Base-by-base conservation (phyloP, 2,113 vertebrate species). In the Xenopus laevis region DNA sequence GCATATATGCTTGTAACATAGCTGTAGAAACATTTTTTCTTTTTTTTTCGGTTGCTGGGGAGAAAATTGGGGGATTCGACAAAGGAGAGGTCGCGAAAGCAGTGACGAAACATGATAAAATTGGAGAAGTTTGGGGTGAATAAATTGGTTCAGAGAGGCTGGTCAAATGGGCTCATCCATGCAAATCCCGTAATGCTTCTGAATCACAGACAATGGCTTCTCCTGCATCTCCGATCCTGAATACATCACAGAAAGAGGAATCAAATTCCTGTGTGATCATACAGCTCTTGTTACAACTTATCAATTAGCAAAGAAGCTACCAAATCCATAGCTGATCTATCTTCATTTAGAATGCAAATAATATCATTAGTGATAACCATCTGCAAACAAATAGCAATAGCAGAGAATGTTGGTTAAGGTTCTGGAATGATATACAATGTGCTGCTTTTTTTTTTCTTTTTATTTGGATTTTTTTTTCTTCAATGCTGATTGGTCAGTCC, bases 1-100 rank as follows among this genome's bases (percentile, higher is more conserved):
- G 82, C 88, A 79, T 90, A 88, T 86, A 87, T 92, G 90, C 92
- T 90, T 93, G 89, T 91, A 90, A 89, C 83, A 89, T 91, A 93
- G 89, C 88, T 89, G 79, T 91, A 90, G 87, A 90, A 86, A 81
- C 85, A 27, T 27, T 27, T 27, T 27, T 27, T 27, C 23, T 27
- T 64, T 44, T 70, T 64, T 76, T 68, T 76, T 18, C 21, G 46
- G 23, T 70, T 75, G 82, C 80, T 80, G 83, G 85, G 84, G 67
- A 0, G 71, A 82, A 70, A 82, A 82, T 85, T 79, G 81, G 70
- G 78, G 83, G 84, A 79, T 79, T 33, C 46, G 74, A 77, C 74
- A 77, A 77, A 81, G 87, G 60, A 82, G 79, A 83, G 78, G 71
- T 68, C 82, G 86, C 65, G 33, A 55, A 84, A 82, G 80, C 15